Percentiles rank a stretch among this genome's conserved stretches.
phyloP scores from a whole-genome alignment of 2,888 invertebrate genomes.

The Mesochorus sp. region DNA sequence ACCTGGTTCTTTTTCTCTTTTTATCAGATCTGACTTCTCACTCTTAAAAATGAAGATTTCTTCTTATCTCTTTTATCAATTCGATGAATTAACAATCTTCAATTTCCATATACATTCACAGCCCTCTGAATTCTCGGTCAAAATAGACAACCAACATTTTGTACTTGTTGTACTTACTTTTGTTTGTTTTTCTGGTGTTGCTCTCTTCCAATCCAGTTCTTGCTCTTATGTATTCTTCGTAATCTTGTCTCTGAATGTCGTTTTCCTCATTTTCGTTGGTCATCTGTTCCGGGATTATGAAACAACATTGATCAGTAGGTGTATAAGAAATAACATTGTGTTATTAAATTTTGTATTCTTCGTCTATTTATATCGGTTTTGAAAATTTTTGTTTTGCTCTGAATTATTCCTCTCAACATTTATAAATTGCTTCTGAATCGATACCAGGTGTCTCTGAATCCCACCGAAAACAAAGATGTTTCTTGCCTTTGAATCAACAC shows the following conservation, averaged over 20 bases:
- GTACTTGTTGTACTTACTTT: conserved; percentile 16
- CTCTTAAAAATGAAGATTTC: conserved; percentile 31
- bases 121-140: conserved; percentile 36
- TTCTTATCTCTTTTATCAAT: background rate
- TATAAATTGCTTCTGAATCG: background rate
- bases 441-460: conserved; percentile 5
- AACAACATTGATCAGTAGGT: conserved; percentile 19
- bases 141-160: conserved; percentile 5
- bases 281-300: conserved; percentile 43
- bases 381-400: conserved; percentile 2
- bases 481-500: conserved; percentile 19
- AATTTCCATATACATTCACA: conserved; percentile 10
- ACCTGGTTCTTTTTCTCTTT: conserved; percentile 39
- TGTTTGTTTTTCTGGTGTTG: background rate
- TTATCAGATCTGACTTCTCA: conserved; percentile 54
- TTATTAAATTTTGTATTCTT: too few relatives aligned
- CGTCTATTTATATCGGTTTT: too few relatives aligned
- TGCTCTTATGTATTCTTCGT: conserved; percentile 26
- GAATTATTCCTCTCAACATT: background rate
- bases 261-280: background rate
- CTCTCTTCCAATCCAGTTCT: conserved; percentile 15
- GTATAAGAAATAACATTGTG: conserved; percentile 9
- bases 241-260: conserved; percentile 23
- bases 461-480: conserved; percentile 4
- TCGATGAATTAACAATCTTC: conserved; percentile 10